Percentiles rank a stretch among this genome's conserved stretches.
Evolutionary conservation across 2,113 vertebrate genomes (phyloP).

Genomic region (Lophius piscatorius): DNA sequence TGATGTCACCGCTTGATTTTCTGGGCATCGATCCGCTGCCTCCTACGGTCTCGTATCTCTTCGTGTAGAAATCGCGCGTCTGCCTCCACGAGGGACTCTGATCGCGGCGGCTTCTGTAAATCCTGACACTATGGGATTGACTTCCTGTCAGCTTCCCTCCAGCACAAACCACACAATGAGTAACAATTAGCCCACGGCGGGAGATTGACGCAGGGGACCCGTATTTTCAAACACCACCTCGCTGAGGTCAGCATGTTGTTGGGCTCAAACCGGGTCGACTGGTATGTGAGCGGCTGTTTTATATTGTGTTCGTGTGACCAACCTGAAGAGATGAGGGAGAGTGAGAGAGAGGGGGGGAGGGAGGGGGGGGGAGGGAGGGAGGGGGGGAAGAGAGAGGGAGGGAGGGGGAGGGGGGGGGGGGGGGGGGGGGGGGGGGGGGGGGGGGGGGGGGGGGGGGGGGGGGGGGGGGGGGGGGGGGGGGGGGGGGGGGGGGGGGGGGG

Average conservation of each 20-base stretch:
- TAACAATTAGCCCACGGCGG: slow-evolving; percentile 42
- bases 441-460: too few relatives aligned
- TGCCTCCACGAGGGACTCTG: slow-evolving; percentile 31
- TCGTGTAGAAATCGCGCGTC: background rate
- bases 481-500: too few relatives aligned
- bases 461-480: too few relatives aligned
- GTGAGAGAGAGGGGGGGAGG: background rate
- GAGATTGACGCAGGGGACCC: slow-evolving; percentile 29
- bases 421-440: too few relatives aligned
- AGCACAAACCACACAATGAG: slow-evolving; percentile 48
- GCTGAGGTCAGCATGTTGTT: slow-evolving; percentile 37
- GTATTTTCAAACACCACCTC: slow-evolving; percentile 30
- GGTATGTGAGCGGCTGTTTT: too few relatives aligned
- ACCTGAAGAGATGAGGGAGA: too few relatives aligned
- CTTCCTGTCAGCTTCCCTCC: slow-evolving; percentile 55
- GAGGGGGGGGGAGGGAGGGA: background rate
- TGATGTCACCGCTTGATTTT: slow-evolving; percentile 1
- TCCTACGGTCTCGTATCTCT: background rate
- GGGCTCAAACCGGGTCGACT: slow-evolving; percentile 39
- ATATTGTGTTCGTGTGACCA: too few relatives aligned
- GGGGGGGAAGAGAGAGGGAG: too few relatives aligned
- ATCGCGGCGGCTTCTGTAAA: slow-evolving; percentile 32
- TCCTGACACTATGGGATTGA: slow-evolving; percentile 40
- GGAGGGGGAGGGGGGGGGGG: too few relatives aligned
- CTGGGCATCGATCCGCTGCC: background rate